Percentiles rank a stretch among this genome's conserved stretches.
Evolutionary conservation across 2,113 vertebrate species (phyloP).

Genomic region (Sinocyclocheilus anophthalmus): DNA sequence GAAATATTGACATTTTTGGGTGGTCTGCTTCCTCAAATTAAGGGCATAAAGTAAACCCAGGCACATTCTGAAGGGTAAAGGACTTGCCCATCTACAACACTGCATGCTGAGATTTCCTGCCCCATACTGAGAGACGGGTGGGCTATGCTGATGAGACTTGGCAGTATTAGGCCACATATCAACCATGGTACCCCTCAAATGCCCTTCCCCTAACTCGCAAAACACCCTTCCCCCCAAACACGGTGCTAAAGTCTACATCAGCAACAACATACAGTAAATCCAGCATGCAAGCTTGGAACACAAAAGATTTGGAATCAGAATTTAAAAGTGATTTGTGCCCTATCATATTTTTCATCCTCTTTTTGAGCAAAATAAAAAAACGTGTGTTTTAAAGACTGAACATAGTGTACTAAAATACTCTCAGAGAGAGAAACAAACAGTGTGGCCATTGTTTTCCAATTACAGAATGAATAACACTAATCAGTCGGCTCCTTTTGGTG

Average conservation of each 20-base stretch:
- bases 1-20: constrained; percentile 18
- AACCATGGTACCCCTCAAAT: constrained; percentile 34
- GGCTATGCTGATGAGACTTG: constrained; percentile 27
- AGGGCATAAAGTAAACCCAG: neutral
- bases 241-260: neutral
- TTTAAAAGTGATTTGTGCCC: neutral
- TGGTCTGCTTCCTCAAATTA: constrained; percentile 32
- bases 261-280: neutral
- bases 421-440: neutral
- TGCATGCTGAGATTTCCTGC: constrained; percentile 17
- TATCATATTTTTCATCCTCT: neutral
- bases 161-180: constrained; percentile 46
- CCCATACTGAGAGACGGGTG: constrained; percentile 25
- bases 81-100: neutral
- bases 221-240: neutral
- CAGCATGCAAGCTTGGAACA: neutral
- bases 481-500: too few species aligned
- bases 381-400: too few species aligned
- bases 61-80: constrained; percentile 15
- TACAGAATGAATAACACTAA: neutral
- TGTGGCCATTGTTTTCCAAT: neutral
- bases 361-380: neutral
- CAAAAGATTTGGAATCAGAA: neutral
- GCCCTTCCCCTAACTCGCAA: neutral
- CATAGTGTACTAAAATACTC: too few species aligned